Evolutionary conservation across 2,797 vertebrate species (phyloP), one percentile per base, ranked within the genome.

Genomic region (Buceros bicornis): DNA sequence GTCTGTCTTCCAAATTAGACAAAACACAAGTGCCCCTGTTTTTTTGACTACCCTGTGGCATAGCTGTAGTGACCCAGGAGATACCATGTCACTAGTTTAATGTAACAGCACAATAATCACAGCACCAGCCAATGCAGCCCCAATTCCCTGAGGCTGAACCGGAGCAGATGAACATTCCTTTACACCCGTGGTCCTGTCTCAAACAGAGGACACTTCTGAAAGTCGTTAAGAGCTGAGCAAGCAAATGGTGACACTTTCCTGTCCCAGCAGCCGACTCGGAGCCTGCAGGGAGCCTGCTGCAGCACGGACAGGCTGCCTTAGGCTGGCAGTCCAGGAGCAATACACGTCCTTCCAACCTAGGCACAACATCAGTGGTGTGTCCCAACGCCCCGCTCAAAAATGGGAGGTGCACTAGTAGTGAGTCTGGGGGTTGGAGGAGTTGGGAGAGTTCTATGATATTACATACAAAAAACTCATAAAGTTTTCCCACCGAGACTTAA

Each of bases 361-460:
- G 31, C 21, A 58, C 50, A 35, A 37, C 0, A 0, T 25, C 47
- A n/a, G 17, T 3, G n/a, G 40, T 4, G 3, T 10, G 10, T 24
- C 74, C 62, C 69, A 58, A 29, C 0, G 1, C 8, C 33, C 31
- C 10, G 3, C 60, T 72, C 37, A 15, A 50, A 66, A 61, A 16
- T 11, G 8, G 56, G 43, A 51, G n/a, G 11, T 26, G 20, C 2
- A 1, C 7, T 16, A 4, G 6, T 9, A 26, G 25, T 1, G 48
- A 12, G 31, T 53, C 2, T 57, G 5, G 17, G 7, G 13, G 22
- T 82, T 10, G 10, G 45, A 28, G 51, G 16, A 66, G n/a, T 0
- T 73, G 57, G 62, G 48, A 67, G 42, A 58, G 18, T 58, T 86
- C 45, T 61, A 21, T 12, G 26, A 10, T 3, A 45, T 11, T 4